Conservation (phyloP, 2,888 invertebrate species). For the Leptopilina drosophilae region DNA sequence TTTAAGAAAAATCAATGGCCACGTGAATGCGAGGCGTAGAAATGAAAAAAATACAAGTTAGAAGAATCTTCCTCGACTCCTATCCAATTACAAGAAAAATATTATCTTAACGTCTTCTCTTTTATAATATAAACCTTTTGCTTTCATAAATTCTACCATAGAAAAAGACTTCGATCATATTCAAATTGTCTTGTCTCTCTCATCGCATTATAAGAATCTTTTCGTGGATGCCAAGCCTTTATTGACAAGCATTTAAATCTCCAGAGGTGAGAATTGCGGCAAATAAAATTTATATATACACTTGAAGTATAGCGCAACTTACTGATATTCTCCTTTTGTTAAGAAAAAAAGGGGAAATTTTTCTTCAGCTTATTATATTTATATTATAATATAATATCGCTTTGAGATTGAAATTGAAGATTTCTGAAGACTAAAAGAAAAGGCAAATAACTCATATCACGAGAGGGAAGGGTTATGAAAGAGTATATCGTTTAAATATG, state of each 20-base stretch:
- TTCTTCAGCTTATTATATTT: neutral
- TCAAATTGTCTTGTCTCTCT: neutral
- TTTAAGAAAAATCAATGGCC: too few relatives aligned
- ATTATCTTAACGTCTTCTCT: neutral
- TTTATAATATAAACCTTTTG: neutral
- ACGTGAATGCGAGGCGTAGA: too few relatives aligned
- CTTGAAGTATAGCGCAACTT: conserved; percentile 9
- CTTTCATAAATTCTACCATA: neutral
- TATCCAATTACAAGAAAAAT: conserved; percentile 12
- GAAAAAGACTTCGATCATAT: conserved; percentile 14
- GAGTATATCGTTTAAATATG: conserved; percentile 29
- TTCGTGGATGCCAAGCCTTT: conserved; percentile 3
- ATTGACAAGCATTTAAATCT: conserved; percentile 23
- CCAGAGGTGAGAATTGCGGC: conserved; percentile 23
- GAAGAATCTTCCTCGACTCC: neutral
- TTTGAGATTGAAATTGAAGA: conserved; percentile 13
- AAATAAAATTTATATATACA: conserved; percentile 9
- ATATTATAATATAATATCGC: neutral
- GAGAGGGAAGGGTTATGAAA: conserved; percentile 20
- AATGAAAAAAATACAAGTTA: neutral
- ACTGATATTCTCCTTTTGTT: neutral
- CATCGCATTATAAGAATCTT: conserved; percentile 3
- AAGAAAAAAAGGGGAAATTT: neutral
- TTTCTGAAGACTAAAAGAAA: conserved; percentile 15
- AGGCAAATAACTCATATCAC: conserved; percentile 18